Evolutionary conservation across 2,797 vertebrate species (phyloP).

Genomic region (Argya squamiceps): DNA sequence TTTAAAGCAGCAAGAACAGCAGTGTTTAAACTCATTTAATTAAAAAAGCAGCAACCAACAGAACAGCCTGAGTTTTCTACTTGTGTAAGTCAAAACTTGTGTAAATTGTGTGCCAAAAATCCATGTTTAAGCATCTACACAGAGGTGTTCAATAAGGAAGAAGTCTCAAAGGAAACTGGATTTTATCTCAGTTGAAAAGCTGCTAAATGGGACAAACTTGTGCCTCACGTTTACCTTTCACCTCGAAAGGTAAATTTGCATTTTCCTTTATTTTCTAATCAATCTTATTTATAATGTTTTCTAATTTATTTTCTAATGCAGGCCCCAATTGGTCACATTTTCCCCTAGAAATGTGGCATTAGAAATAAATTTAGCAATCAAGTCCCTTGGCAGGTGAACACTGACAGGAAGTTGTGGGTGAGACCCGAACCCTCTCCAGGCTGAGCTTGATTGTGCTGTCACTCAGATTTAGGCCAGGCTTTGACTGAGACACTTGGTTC

Average conservation of each 20-base stretch:
- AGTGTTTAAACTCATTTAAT: background rate
- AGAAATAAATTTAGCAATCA: background rate
- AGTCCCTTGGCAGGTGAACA: rapidly evolving
- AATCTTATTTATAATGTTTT: too few species aligned
- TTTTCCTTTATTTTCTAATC: too few species aligned
- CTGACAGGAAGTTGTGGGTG: background rate
- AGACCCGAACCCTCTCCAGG: background rate
- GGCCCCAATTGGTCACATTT: background rate
- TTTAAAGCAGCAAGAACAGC: background rate
- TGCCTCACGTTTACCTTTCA: background rate
- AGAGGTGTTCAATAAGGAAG: background rate
- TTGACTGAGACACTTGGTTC: background rate
- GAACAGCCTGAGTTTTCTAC: background rate
- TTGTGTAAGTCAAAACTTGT: background rate
- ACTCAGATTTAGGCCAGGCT: background rate
- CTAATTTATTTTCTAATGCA: background rate
- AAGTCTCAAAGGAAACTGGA: background rate
- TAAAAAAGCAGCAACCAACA: background rate
- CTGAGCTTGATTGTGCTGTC: background rate
- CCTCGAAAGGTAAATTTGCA: background rate
- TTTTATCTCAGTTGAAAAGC: background rate
- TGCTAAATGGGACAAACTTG: background rate
- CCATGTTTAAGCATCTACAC: background rate
- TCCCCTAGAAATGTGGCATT: background rate
- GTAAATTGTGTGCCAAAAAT: background rate